Evolutionary conservation across 2,113 vertebrate genomes (phyloP).

Genomic region (Phocoena sinus): DNA sequence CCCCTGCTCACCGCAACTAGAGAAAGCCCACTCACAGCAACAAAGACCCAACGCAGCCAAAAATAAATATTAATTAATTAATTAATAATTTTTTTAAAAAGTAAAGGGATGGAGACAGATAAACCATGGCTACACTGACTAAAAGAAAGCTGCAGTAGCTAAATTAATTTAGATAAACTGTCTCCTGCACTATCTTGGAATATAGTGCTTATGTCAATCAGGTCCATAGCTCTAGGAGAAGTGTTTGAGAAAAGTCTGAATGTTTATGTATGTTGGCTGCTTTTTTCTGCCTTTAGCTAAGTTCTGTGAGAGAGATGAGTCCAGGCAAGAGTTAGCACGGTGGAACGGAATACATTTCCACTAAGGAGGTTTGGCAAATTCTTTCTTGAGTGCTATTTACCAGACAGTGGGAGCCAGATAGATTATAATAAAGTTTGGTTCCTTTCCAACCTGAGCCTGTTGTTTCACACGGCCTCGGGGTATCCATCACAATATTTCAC

Average conservation of each 20-base stretch:
- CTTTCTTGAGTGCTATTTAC: background rate
- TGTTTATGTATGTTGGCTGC: background rate
- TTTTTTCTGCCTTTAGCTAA: background rate
- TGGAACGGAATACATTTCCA: background rate
- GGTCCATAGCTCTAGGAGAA: background rate
- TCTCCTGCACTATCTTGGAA: background rate
- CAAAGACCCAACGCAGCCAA: too few relatives aligned
- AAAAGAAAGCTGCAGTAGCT: background rate
- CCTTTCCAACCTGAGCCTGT: background rate
- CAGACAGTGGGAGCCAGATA: background rate
- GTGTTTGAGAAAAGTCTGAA: background rate
- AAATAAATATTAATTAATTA: too few relatives aligned
- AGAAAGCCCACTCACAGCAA: too few relatives aligned
- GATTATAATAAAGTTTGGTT: background rate
- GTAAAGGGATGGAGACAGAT: background rate
- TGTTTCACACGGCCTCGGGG: background rate
- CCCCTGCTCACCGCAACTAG: too few relatives aligned
- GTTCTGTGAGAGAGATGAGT: background rate
- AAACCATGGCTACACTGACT: background rate
- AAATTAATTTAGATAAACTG: background rate
- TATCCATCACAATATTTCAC: background rate
- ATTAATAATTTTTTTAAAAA: background rate
- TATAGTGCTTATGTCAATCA: background rate
- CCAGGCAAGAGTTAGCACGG: background rate
- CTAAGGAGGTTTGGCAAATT: background rate